Base-by-base conservation (phyloP, 2,888 invertebrate genomes). In the Caenorhabditis sp. region DNA sequence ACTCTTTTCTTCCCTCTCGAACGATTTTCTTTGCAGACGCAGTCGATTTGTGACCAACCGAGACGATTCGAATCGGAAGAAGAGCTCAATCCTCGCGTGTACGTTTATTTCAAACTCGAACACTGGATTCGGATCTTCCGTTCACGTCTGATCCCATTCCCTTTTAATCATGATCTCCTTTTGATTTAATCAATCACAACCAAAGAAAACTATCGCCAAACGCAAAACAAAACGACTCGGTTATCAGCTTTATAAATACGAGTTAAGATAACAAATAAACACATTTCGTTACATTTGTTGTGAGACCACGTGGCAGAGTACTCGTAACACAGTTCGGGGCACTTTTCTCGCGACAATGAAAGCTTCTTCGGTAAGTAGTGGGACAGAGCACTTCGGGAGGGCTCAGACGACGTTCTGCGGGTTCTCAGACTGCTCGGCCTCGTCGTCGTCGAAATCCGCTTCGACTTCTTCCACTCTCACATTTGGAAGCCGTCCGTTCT, bases 11-110 rank as follows among this genome's bases (percentile, higher is more conserved):
- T 24, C 13, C 24, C 35, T 46, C 20, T 50, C 26, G n/a, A n/a
- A n/a, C n/a, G n/a, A 48, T n/a, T 35, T 32, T 8, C 15, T 39
- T 62, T 68, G 20, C 56, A 71, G 71, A 41, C 46, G 71, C 17
- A 59, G 59, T 46, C 59, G 70, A 26, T 71, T 61, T 27, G 48
- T 62, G 9, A 62, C 55, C 22, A 63, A 58, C 11, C 72, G 63
- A 24, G 63, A 63, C 24, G 56, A 56, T 13, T 62, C 63, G 17
- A 63, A 56, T 9, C 56, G 73, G 24, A 74, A 74, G 43, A 74
- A 74, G 61, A 74, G 66, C 61, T 74, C 73, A n/a, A 74, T 74
- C 22, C 66, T 74, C 20, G 65, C 58, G 24, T 74, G 73, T 45
- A 74, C 73, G 0, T 74, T 74, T 48, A 59, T 74, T n/a, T 66